Percentiles rank a stretch among this genome's conserved stretches.
Evolutionary conservation across 2,113 vertebrate species (phyloP).

Genomic region (Acrocephalus arundinaceus): DNA sequence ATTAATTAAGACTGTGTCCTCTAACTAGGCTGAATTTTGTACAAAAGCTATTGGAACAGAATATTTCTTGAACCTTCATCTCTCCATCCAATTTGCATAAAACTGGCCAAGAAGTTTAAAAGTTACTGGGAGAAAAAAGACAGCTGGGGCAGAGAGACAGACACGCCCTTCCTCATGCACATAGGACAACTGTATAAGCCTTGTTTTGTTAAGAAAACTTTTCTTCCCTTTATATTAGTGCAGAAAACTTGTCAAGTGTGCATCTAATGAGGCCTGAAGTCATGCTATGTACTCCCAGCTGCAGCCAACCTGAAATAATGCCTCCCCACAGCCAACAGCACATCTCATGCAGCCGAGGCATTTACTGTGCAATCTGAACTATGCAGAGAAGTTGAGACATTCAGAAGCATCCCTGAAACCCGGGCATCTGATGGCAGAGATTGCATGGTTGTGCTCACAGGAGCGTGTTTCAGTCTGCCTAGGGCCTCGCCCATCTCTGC

Average conservation of each 20-base stretch:
- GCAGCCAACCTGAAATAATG: conserved; percentile 57
- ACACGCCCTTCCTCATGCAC: neutral
- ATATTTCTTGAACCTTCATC: neutral
- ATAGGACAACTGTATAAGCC: neutral
- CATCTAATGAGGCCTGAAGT: conserved; percentile 41
- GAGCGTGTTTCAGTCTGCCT: neutral
- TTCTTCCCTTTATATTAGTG: neutral
- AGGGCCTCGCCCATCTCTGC: neutral
- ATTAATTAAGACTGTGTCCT: neutral
- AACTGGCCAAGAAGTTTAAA: neutral
- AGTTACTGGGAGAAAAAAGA: neutral
- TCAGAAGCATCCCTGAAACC: neutral
- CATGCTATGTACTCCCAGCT: neutral
- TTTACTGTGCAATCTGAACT: conserved; percentile 14
- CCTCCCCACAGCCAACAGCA: conserved; percentile 19
- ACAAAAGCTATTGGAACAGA: neutral
- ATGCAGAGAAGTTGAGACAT: conserved; percentile 48
- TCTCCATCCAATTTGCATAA: neutral
- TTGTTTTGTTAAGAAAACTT: conserved; percentile 24
- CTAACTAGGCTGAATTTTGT: neutral
- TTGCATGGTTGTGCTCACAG: neutral
- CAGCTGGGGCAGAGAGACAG: neutral
- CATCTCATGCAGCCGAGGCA: conserved; percentile 21
- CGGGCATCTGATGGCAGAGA: neutral
- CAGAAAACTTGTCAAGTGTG: conserved; percentile 45